A percentile compares a stretch with the other conserved stretches of the same genome.
Conservation (phyloP, 2,797 vertebrate species). For the Pyrrhura leucotis region DNA sequence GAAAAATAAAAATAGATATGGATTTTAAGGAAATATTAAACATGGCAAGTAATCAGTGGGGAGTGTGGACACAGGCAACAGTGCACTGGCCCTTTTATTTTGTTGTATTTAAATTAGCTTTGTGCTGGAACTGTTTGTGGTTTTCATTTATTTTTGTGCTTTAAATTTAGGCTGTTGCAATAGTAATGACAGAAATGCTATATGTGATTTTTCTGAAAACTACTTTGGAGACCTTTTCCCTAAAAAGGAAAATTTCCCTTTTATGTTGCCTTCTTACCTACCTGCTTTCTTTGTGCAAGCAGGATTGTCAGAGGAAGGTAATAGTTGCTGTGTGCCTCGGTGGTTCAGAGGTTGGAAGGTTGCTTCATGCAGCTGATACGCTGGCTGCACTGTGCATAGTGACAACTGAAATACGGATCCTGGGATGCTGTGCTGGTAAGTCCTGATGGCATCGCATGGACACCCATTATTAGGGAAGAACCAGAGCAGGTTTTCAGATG, state of each 20-base stretch:
- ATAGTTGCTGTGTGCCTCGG: neutral
- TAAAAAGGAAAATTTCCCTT: neutral
- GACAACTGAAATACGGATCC: constrained; percentile 67
- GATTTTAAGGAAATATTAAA: neutral
- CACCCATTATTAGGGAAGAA: constrained; percentile 73
- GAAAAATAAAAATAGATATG: neutral
- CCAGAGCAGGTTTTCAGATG: constrained; percentile 74
- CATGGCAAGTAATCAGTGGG: neutral
- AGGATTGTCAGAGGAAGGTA: neutral
- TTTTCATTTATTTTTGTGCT: neutral
- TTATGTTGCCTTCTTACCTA: neutral
- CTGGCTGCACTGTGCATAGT: constrained; percentile 66
- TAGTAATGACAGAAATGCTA: neutral
- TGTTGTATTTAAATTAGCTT: neutral
- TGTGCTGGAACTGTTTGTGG: neutral
- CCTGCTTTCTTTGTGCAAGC: constrained; percentile 13
- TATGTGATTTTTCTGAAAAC: constrained; percentile 13
- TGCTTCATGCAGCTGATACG: constrained; percentile 63
- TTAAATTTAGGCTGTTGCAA: neutral
- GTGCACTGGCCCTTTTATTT: neutral
- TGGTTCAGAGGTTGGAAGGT: constrained; percentile 24
- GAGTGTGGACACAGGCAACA: neutral
- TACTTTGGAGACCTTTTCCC: neutral
- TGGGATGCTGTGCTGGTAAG: constrained; percentile 70
- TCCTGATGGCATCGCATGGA: constrained; percentile 71